Evolutionary conservation across 2,113 vertebrate genomes (phyloP), one percentile per base, ranked within the genome.

Genomic region (Pelodiscus sinensis): DNA sequence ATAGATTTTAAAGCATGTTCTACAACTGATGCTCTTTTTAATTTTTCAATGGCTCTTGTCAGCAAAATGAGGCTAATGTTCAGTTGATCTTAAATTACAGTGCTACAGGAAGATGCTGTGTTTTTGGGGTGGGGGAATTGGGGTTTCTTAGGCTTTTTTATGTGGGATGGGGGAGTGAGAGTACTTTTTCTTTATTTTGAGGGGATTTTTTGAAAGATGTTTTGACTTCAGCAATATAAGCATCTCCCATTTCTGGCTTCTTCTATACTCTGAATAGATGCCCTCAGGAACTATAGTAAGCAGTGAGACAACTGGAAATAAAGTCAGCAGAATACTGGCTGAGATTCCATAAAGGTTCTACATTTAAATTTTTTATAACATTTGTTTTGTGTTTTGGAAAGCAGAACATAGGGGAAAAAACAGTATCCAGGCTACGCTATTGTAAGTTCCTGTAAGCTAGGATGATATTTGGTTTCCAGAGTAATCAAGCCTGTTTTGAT

Each of bases 341-440:
- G n/a, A 82, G 71, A 87, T 38, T 75, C 92, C 85, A 84, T 92
- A 94, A 62, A 77, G 86, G 68, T 71, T 93, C 83, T 87, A n/a
- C 84, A 81, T 88, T 90, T 96, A 81, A 96, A 55, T 87, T 94
- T 96, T 96, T 93, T 85, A 81, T 68, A 89, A 89, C 31, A 92
- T 95, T 44, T 90, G 13, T 27, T 90, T 44, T 77, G 62, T 81
- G 60, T 85, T 94, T 84, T 29, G 54, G 75, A 60, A 92, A 92
- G 92, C 56, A 60, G 81, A 73, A 71, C 19, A 27, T 7, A 10
- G 81, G 2, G 81, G 2, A 1, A 5, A 18, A 31, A 85, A 81
- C 58, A 85, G 58, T 77, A 80, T 35, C 38, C 82, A 93, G 89
- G 86, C 82, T 92, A 84, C 93, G 57, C 60, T 77, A 18, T 19